These are phyloP conservation scores for Drosophila hamatofila DNA, from an alignment of 2,888 invertebrate genomes.

Conservation along the genomic window DNA sequence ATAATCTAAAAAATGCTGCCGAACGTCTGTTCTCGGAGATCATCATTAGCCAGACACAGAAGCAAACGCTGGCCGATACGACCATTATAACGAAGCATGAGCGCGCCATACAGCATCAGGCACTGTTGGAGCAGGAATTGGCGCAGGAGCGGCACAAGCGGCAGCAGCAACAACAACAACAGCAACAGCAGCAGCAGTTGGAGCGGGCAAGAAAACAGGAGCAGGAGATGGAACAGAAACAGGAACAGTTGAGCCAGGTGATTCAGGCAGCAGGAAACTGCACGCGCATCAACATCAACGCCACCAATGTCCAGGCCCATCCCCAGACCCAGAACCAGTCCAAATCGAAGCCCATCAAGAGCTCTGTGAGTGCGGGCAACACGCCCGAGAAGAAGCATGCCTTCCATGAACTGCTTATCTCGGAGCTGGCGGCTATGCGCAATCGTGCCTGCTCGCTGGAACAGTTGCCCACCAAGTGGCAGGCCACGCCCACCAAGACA, in stretches of 20 bases:
- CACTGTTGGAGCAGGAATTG: conserved; percentile 71
- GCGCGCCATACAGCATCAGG: conserved; percentile 78
- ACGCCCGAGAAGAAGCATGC: conserved; percentile 83
- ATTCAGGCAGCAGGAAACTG: conserved; percentile 73
- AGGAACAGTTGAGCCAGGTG: conserved; percentile 42
- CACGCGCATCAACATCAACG: conserved; percentile 80
- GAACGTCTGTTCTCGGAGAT: conserved; percentile 85
- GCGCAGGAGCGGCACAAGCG: conserved; percentile 52
- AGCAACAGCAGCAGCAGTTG: conserved; percentile 15
- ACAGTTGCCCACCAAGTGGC: conserved; percentile 76
- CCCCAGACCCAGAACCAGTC: conserved; percentile 9
- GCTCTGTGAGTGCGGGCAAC: conserved; percentile 73
- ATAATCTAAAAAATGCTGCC: conserved; percentile 84
- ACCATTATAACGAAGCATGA: conserved; percentile 82
- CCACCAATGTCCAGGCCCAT: conserved; percentile 15
- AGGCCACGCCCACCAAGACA: conserved; percentile 52
- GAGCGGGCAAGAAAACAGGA: conserved; percentile 28
- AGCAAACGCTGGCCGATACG: conserved; percentile 63
- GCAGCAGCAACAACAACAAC: conserved; percentile 8
- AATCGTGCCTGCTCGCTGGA: conserved; percentile 83
- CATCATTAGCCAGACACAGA: conserved; percentile 83
- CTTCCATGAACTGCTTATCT: conserved; percentile 89
- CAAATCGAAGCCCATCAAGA: conserved; percentile 44
- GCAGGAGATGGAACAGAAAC: conserved; percentile 24
- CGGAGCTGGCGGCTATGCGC: conserved; percentile 89